phyloP scores from a whole-genome alignment of 2,113 vertebrate genomes.

The Enhydra lutris region DNA sequence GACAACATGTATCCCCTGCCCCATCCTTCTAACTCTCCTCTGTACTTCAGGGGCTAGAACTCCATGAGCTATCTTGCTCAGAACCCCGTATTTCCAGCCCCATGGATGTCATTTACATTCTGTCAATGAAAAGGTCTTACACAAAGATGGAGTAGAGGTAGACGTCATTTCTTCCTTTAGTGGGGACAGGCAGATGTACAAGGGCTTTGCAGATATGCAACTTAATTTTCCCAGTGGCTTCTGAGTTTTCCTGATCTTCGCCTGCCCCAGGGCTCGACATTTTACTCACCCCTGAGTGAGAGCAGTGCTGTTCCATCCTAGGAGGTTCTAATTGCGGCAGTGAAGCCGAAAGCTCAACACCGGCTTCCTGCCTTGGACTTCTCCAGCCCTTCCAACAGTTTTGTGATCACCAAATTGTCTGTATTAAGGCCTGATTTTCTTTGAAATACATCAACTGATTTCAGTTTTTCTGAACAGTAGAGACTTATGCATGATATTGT shows the following conservation, averaged over 20 bases:
- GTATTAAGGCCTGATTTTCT: neutral
- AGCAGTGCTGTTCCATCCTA: neutral
- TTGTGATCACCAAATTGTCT: neutral
- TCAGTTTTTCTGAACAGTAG: neutral
- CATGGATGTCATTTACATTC: neutral
- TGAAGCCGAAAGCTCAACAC: neutral
- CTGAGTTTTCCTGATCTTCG: neutral
- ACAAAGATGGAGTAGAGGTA: neutral
- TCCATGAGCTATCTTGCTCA: neutral
- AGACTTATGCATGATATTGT: neutral
- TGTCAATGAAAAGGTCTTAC: neutral
- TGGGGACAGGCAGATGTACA: neutral
- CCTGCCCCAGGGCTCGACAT: neutral
- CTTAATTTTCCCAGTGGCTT: neutral
- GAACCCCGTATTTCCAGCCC: neutral
- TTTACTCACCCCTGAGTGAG: neutral
- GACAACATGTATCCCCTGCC: neutral
- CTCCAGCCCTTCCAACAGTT: neutral
- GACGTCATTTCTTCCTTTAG: neutral
- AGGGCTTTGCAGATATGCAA: neutral
- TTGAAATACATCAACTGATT: neutral
- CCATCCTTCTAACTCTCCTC: neutral
- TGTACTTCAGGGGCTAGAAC: neutral
- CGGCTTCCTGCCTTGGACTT: neutral
- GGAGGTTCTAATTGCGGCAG: neutral